Base-by-base conservation (phyloP, 2,113 vertebrate species). In the Aramus guarauna region DNA sequence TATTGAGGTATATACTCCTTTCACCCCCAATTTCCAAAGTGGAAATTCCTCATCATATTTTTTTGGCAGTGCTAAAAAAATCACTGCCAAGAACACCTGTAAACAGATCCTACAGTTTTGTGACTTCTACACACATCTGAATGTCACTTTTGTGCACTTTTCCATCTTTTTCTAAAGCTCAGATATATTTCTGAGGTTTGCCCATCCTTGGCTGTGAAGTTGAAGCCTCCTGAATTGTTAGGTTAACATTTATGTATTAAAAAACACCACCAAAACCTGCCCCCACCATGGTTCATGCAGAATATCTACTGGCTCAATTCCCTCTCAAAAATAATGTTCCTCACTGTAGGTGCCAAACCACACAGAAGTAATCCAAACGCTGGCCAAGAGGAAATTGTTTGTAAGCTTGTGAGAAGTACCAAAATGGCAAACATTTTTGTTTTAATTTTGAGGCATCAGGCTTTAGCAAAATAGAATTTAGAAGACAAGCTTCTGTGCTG, bases 141-240 rank as follows among this genome's bases (percentile, higher is more conserved):
- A 22, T 0, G n/a, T 2, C 62, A 39, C 36, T 24, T 74, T 7
- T 18, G 12, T 4, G 20, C 0, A 2, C 18, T 52, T 47, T 53
- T 24, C 64, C 43, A 43, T 15, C 16, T 22, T 43, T 12, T 72
- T 30, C 20, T 59, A 19, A 39, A 36, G 32, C 20, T 8, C 20
- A 3, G 41, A 6, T 24, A 3, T 9, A 9, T 24, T 80, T 75
- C 64, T 48, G 66, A 76, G 53, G 13, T 76, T 56, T 76, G 69
- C 53, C 77, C 66, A 48, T 45, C 64, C 41, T 47, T 30, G 19
- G 59, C 73, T 30, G 11, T 8, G 8, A 12, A 48, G 14, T 0
- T 36, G 39, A 71, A 72, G 39, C 15, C 36, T 73, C 60, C 39
- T 68, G 18, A 89, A 56, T 15, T 37, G 11, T 36, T 36, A 9